Conservation (phyloP, 2,113 vertebrate species). For the Halichoerus grypus region DNA sequence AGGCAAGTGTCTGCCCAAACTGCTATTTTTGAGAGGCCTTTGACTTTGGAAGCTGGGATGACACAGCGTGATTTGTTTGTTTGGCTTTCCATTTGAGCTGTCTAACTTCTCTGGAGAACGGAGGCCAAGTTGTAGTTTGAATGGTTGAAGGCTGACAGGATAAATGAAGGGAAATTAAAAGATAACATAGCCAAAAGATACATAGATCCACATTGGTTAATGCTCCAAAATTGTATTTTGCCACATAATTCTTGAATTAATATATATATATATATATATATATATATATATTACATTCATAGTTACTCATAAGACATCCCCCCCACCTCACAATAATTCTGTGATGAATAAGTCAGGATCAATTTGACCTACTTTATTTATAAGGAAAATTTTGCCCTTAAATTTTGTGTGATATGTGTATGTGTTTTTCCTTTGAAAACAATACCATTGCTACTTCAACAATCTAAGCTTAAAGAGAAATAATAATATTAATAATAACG, state of each 20-base stretch:
- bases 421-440: not conserved
- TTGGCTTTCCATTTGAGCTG: not conserved
- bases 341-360: not conserved
- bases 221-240: not conserved
- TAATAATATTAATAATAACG: not conserved
- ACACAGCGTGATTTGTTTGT: not conserved
- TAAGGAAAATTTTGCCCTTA: not conserved
- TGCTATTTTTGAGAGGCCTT: not conserved
- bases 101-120: not conserved
- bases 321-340: not conserved
- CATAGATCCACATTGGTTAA: not conserved
- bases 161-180: not conserved
- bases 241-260: not conserved
- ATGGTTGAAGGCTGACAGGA: not conserved
- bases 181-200: not conserved
- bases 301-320: not conserved
- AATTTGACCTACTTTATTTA: not conserved
- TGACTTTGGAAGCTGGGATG: not conserved
- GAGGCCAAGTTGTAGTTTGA: not conserved
- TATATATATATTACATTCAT: not conserved
- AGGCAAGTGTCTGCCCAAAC: not conserved
- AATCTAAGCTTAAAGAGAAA: not conserved
- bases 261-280: too few relatives aligned
- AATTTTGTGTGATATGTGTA: not conserved
- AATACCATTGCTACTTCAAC: not conserved